Evolutionary conservation across 2,113 vertebrate genomes (phyloP).

Genomic region (Poeciliopsis turrubarensis): DNA sequence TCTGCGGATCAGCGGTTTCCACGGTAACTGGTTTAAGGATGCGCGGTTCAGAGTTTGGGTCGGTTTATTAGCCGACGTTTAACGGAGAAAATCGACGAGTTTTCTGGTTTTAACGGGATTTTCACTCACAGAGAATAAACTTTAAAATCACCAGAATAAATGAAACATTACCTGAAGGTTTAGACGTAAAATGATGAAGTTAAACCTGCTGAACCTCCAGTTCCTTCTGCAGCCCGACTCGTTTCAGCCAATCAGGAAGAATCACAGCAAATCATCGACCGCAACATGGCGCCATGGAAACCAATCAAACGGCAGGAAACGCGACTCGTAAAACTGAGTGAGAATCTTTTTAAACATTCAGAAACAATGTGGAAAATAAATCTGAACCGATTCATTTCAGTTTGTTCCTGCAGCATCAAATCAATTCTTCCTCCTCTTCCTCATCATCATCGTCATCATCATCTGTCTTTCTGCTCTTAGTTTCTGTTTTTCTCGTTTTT

Average conservation of each 20-base stretch:
- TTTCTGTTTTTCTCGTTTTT: neutral
- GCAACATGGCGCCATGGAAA: too few relatives aligned
- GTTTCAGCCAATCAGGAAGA: neutral
- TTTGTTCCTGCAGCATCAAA: too few relatives aligned
- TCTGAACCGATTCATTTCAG: too few relatives aligned
- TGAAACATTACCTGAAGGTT: neutral
- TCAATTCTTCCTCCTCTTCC: too few relatives aligned
- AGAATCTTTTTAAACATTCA: too few relatives aligned
- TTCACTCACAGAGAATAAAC: neutral
- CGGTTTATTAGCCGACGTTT: neutral
- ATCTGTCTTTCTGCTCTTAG: too few relatives aligned
- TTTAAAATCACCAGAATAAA: too few relatives aligned
- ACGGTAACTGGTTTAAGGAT: neutral
- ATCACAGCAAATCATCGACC: neutral
- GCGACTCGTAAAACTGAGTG: too few relatives aligned
- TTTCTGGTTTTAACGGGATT: neutral
- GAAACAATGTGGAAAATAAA: too few relatives aligned
- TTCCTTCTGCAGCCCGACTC: neutral
- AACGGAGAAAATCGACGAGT: neutral
- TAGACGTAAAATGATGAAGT: neutral
- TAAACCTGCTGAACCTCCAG: neutral
- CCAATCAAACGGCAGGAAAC: too few relatives aligned
- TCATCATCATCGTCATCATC: too few relatives aligned
- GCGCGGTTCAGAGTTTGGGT: neutral
- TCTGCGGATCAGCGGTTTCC: neutral